Evolutionary conservation across 2,113 vertebrate species (phyloP), one percentile per base, ranked within the genome.

Genomic region (Ondatra zibethicus): DNA sequence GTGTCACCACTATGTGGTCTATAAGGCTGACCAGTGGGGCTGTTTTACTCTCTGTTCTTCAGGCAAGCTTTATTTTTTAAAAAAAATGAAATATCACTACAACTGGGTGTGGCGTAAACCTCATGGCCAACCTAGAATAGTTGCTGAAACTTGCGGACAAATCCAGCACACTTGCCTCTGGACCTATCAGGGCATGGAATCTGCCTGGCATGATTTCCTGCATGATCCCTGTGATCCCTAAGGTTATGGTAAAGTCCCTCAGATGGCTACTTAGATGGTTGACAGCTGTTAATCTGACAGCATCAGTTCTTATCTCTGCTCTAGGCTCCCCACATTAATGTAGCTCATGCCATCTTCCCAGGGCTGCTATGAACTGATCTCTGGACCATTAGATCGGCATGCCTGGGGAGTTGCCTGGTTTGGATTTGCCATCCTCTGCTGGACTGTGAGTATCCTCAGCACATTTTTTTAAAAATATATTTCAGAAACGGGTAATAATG

Each of bases 351-450:
- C 7, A 23, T 55, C 39, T 73, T 75, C 77, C 13, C 96, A 99
- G 99, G 99, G 99, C 85, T 99, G 99, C 98, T 99, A 98, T 10
- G 96, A 98, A 0, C 96, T 96, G 66, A 99, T 99, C 93, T 98
- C 98, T 91, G 99, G 98, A 55, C 98, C 98, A 55, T 85, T 98
- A 98, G 98, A 98, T 42, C 97, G 98, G 68, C 98, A 99, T 0
- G 98, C 99, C 88, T 99, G 98, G 99, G 99, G 99, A 7, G 98
- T 99, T 91, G 98, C 99, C 89, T 99, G 99, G 99, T 99, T 99
- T 98, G 99, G 99, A 76, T 99, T 99, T 98, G 99, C 99, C 97
- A 99, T 99, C 97, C 98, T 99, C 88, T 99, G 99, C 97, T 99
- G 99, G 99, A 98, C 98, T 84, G 99, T 99, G 95, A 99, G 99